Base-by-base conservation (phyloP, 2,888 invertebrate species). In the Habrosyne pyritoides region DNA sequence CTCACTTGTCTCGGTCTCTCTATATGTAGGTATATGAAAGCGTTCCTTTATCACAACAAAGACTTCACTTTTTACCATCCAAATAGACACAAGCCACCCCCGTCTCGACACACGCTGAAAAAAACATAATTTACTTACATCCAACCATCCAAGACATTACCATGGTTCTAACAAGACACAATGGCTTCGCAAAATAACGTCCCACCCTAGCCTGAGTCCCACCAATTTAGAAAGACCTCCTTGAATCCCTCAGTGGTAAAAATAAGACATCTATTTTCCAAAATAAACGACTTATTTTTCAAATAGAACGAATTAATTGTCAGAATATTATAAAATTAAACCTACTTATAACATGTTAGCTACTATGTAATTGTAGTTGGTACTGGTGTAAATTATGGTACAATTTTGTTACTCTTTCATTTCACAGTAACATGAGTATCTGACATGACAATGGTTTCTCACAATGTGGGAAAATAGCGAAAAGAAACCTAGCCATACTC, bases 121-220 rank as follows among this genome's bases (percentile, higher is more conserved):
- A 87, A 86, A 89, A 85, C 84, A 86, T 89, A 91, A 91, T 91
- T 91, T 90, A 89, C 88, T 89, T 86, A 89, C 81, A 89, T 84
- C 82, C 82, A 82, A 75, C 84, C 85, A 84, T 84, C 86, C 85
- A 89, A 89, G 91, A 90, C 90, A 91, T 91, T 89, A 86, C 81
- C 77, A 75, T 69, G 77, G 77, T 72, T 80, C 84, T 91, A 91
- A 91, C 90, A 91, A 92, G 91, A 90, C 86, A 89, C 91, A 90
- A 91, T 88, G 86, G 89, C 82, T 84, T 84, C 75, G 82, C 81
- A 77, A 84, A 86, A 83, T 81, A 82, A 66, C 79, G 71, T 77
- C 73, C 84, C 86, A 78, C 91, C 89, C 84, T 79, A 71, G 77
- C 64, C 60, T 63, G 59, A 47, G 53, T 60, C 54, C 28, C 30